Evolutionary conservation across 1,140 invertebrate genomes (phyloP), one percentile per base, ranked within the genome.

Genomic region (Aphis craccivora): DNA sequence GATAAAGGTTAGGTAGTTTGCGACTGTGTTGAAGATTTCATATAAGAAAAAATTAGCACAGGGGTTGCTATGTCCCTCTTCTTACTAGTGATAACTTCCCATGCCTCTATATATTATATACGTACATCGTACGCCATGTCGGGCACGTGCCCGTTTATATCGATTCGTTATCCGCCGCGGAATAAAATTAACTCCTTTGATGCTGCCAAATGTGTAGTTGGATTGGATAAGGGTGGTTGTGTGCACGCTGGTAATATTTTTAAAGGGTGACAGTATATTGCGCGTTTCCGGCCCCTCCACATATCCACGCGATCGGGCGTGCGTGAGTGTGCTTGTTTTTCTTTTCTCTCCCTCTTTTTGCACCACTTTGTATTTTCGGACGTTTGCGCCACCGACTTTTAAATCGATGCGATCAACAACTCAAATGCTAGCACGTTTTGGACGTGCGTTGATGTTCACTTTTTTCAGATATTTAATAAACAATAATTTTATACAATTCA

Each of bases 241-340:
- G 60, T n/a, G 18, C 23, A 20, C 81, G 43, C 48, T 81, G 20
- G 30, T 43, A 55, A 37, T 84, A 55, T 55, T 93, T 84, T 53
- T 43, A 86, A 93, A 93, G 91, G 91, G 91, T 55, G 91, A 84
- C 91, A 55, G n/a, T 86, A 86, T 93, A 93, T 92, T 53, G 67
- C 90, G 30, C 81, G 51, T 92, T 92, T 92, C 91, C 91, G 81
- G 91, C 11, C 81, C 91, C 35, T 48, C 43, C 4, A 40, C 9
- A 88, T 51, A 35, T 53, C 23, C 14, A 51, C 9, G 30, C 84
- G 20, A 48, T 45, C 35, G 11, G 0, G n/a, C 87, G 86, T 76
- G 60, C 60, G 60, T 30, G 84, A 11, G 84, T 25, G 25, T 30
- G 84, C 76, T 83, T 83, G 35, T 40, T 40, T 43, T 45, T 87